phyloP scores from a whole-genome alignment of 2,797 vertebrate genomes.

The Varecia variegata region DNA sequence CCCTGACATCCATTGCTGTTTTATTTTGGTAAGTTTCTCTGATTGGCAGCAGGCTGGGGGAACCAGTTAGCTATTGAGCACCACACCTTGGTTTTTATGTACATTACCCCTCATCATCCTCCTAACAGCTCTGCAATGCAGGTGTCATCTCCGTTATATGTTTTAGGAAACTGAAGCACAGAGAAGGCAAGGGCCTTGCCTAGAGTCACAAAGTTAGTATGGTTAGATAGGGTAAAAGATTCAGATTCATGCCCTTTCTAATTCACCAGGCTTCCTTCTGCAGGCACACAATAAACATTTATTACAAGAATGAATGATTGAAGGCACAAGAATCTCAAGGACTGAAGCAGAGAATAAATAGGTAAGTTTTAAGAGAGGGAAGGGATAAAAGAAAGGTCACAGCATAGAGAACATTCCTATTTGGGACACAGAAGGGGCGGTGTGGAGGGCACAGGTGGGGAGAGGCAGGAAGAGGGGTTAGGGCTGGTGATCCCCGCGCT shows the following conservation, averaged over 20 bases:
- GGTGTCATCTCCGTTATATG: neutral
- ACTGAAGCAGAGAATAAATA: neutral
- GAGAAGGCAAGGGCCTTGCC: neutral
- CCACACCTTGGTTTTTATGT: neutral
- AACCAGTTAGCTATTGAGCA: neutral
- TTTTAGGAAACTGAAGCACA: neutral
- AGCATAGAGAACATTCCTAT: neutral
- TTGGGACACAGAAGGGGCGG: neutral
- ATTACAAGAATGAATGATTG: neutral
- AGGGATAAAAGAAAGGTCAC: neutral
- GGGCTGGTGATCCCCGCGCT: fast-evolving
- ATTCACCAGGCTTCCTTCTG: neutral
- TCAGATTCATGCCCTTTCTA: neutral
- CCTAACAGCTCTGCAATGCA: neutral
- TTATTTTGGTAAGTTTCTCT: neutral
- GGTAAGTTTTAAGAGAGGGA: neutral
- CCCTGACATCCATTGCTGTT: neutral
- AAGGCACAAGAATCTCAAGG: neutral
- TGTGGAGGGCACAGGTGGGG: no score
- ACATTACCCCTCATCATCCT: neutral
- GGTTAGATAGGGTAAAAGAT: neutral
- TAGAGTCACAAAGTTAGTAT: neutral
- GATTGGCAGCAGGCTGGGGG: neutral
- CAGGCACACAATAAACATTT: neutral
- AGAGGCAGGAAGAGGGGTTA: neutral